A percentile compares a stretch with the other conserved stretches of the same genome.
Conservation (phyloP, 2,797 vertebrate species). For the Gambelia wislizenii region DNA sequence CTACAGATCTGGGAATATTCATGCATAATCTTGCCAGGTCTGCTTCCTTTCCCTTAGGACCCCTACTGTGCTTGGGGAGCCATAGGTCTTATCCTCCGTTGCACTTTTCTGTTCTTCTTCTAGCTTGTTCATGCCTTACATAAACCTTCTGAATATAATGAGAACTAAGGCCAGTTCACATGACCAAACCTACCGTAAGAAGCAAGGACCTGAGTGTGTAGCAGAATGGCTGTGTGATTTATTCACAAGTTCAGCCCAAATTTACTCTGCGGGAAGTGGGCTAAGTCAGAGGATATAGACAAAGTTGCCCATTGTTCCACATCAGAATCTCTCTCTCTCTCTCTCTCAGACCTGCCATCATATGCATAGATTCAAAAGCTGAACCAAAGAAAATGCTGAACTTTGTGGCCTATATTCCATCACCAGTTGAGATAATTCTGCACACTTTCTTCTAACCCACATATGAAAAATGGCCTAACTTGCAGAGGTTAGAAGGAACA, state of each 20-base stretch:
- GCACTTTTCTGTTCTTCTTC: neutral
- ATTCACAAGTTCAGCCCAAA: neutral
- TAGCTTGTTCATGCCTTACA: neutral
- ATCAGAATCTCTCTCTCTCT: neutral
- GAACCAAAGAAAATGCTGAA: neutral
- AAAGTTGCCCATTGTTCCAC: neutral
- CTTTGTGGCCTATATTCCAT: neutral
- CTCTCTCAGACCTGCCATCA: neutral
- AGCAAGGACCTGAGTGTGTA: neutral
- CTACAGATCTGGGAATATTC: neutral
- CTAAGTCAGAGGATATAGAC: neutral
- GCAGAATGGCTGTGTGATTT: neutral
- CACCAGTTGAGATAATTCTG: neutral
- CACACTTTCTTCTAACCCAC: neutral
- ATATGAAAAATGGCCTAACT: neutral
- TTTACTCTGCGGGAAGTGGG: neutral
- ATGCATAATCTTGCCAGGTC: neutral
- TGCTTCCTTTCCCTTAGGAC: slow-evolving; percentile 2
- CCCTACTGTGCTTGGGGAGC: neutral
- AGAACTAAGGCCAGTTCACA: neutral
- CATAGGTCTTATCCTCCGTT: neutral
- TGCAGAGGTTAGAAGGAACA: neutral
- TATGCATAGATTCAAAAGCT: neutral
- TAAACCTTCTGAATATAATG: neutral
- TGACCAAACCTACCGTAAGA: neutral